Conservation (phyloP, 2,888 invertebrate genomes). For the Leptogaster cylindrica region DNA sequence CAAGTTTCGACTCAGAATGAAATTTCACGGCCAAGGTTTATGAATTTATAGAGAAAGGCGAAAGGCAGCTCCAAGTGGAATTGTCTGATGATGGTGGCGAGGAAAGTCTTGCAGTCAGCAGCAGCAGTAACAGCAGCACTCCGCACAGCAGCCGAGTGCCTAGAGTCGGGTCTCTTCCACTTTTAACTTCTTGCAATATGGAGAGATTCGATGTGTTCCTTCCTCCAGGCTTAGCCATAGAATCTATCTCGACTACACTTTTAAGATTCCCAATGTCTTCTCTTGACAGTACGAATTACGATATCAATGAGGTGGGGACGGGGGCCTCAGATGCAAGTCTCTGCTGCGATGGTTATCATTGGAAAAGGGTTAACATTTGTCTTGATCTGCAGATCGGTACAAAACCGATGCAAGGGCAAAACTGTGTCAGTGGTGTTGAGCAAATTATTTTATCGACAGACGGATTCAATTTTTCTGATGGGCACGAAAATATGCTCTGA, state of each 20-base stretch:
- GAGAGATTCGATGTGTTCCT: constrained; percentile 1
- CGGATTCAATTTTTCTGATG: too few species aligned
- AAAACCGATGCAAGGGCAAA: constrained; percentile 22
- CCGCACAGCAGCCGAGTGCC: neutral
- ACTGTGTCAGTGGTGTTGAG: constrained; percentile 28
- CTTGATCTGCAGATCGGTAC: too few species aligned
- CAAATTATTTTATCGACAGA: too few species aligned
- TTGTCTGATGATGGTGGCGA: neutral
- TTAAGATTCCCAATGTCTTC: constrained; percentile 1
- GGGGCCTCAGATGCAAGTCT: too few species aligned
- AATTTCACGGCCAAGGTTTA: constrained; percentile 62
- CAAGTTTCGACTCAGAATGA: constrained; percentile 60
- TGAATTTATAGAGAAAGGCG: constrained; percentile 62
- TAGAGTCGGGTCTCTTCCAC: constrained; percentile 21
- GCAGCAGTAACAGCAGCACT: neutral
- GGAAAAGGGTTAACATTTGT: too few species aligned
- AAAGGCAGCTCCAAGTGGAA: constrained; percentile 4
- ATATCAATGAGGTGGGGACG: constrained; percentile 1
- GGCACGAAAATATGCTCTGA: too few species aligned
- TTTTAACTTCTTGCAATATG: constrained; percentile 17
- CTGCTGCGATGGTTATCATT: too few species aligned
- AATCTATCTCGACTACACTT: neutral
- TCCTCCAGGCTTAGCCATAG: neutral
- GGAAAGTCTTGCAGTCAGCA: constrained; percentile 28
- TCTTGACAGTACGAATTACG: neutral